Conservation (phyloP, 2,888 invertebrate species). For the Lypha dubia region DNA sequence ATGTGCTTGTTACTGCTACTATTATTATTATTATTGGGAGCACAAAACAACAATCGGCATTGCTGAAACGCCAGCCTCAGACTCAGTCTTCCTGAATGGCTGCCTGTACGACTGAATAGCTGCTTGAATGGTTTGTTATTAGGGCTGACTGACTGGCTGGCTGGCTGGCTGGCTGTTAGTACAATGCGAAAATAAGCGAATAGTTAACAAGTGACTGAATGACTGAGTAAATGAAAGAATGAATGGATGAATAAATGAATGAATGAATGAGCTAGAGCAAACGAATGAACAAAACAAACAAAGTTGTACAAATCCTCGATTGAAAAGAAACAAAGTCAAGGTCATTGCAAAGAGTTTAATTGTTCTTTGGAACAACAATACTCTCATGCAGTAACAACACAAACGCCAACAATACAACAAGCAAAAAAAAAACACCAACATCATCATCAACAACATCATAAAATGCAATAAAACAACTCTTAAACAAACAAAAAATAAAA, state of each 20-base stretch:
- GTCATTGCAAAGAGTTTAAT: constrained; percentile 83
- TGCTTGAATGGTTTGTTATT: constrained; percentile 26
- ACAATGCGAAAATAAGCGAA: constrained; percentile 69
- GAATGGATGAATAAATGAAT: constrained; percentile 67
- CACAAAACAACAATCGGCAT: constrained; percentile 64
- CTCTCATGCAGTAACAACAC: constrained; percentile 67
- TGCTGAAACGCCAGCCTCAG: constrained; percentile 54
- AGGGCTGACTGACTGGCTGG: constrained; percentile 26
- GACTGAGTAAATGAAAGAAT: constrained; percentile 68
- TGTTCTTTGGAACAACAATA: constrained; percentile 78
- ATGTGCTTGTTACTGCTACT: constrained; percentile 49
- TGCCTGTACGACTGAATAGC: constrained; percentile 22
- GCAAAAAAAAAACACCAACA: constrained; percentile 52
- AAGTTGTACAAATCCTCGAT: constrained; percentile 73
- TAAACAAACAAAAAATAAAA: constrained; percentile 64
- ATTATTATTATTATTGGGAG: constrained; percentile 66
- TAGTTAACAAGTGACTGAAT: constrained; percentile 71
- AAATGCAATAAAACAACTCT: constrained; percentile 70
- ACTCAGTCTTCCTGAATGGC: constrained; percentile 61
- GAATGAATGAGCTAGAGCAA: constrained; percentile 70
- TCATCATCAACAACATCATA: constrained; percentile 66
- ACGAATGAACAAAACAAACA: constrained; percentile 71
- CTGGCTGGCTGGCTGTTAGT: constrained; percentile 25
- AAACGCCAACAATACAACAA: constrained; percentile 63
- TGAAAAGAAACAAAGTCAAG: constrained; percentile 82